Base-by-base conservation (phyloP, 92 coral and sea anemone genomes). In the Anthopleura xanthogrammica region DNA sequence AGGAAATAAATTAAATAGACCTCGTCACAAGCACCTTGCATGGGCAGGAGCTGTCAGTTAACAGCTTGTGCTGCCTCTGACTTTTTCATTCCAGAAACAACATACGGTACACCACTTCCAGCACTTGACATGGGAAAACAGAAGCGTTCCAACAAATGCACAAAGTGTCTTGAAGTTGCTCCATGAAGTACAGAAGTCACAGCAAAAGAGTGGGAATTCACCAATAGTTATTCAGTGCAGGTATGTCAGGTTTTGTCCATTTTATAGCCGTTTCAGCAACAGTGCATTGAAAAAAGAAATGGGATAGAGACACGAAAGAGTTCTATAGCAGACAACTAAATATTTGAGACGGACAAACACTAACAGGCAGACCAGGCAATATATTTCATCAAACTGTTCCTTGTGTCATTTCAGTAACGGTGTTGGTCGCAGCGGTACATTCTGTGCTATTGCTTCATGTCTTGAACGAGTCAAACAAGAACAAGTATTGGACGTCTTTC, bases 401-500 rank as follows among this genome's bases (percentile, higher is more conserved):
- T 12, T 41, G n/a, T 46, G 5, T 73, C 29, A 13, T 40, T 78
- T 14, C 65, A 90, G 93, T 40, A 84, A 90, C 60, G 93, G 93
- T 12, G 91, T 90, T 57, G 93, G 93, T 43, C 90, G 93, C 29
- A 90, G 93, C 72, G 93, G 93, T 13, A 84, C 93, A 1, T 90
- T 90, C 79, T 85, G 85, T 82, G 91, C 93, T 36, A 68, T 90
- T 56, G 86, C 80, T 76, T 90, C 93, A 58, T 77, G 81, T 42
- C 79, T 90, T 17, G 93, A 90, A 64, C 86, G 93, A 76, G 77
- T 90, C 71, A 90, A 90, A 77, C 62, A 84, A 72, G 93, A 90
- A 43, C 93, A 90, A 81, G 93, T 39, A 76, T 39, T 76, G 66
- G 86, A 83, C 75, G 86, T 83, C 78, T 83, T 83, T 62, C 86